phyloP scores from a whole-genome alignment of 2,888 invertebrate genomes.

The Dyspetes luteomarginatus region DNA sequence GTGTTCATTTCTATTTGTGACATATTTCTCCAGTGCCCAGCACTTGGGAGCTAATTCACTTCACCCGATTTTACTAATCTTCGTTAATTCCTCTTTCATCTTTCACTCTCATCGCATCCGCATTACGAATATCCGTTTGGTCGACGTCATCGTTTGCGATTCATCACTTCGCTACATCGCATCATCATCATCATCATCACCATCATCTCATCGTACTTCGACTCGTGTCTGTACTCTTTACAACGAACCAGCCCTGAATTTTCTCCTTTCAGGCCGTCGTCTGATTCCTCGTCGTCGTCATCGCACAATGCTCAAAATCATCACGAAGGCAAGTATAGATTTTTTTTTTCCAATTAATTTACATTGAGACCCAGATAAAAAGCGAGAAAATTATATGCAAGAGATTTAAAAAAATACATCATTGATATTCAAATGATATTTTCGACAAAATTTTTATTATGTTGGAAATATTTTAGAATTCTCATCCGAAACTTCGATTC shows the following conservation, averaged over 20 bases:
- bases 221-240: slow-evolving; percentile 68
- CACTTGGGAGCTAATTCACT: slow-evolving; percentile 32
- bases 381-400: no score
- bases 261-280: slow-evolving; percentile 84
- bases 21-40: slow-evolving; percentile 1
- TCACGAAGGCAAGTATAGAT: slow-evolving; percentile 79
- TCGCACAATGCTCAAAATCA: slow-evolving; percentile 82
- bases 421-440: no score
- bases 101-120: slow-evolving; percentile 55
- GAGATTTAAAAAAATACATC: no score
- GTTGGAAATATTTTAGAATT: no score
- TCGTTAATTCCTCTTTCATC: slow-evolving; percentile 61
- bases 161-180: slow-evolving; percentile 49
- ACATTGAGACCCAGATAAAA: no score
- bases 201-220: slow-evolving; percentile 69
- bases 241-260: slow-evolving; percentile 83
- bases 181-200: slow-evolving; percentile 64
- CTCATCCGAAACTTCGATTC: no score
- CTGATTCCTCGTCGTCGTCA: slow-evolving; percentile 80
- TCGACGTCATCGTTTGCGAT: slow-evolving; percentile 37
- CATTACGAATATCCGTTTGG: slow-evolving; percentile 46
- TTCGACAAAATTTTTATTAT: no score
- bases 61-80: slow-evolving; percentile 55
- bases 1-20: neutral
- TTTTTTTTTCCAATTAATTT: neutral